phyloP scores from a whole-genome alignment of 2,113 vertebrate genomes.

The Pampusana beccarii region DNA sequence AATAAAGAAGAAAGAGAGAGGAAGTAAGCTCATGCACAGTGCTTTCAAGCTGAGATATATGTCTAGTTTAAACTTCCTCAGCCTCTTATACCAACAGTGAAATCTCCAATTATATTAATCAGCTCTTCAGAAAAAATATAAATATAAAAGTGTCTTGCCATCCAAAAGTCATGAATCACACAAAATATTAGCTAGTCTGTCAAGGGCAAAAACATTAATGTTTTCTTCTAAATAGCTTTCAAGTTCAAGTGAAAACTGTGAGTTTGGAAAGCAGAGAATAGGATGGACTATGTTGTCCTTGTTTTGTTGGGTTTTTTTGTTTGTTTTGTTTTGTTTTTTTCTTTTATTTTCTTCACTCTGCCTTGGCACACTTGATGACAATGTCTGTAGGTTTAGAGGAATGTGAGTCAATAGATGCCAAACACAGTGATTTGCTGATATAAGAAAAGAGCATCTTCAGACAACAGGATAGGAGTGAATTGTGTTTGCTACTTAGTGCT shows the following conservation, averaged over 20 bases:
- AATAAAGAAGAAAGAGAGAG: not conserved
- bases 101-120: conserved; percentile 10
- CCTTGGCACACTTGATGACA: not conserved
- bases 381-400: not conserved
- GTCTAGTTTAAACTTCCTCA: not conserved
- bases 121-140: not conserved
- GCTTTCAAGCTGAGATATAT: not conserved
- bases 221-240: not conserved
- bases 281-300: not conserved
- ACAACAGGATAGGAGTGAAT: not conserved
- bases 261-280: not conserved
- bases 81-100: not conserved
- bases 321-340: not conserved
- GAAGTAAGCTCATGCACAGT: not conserved
- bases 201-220: not conserved
- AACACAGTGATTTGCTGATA: not conserved
- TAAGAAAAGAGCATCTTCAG: not conserved
- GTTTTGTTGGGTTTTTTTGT: not conserved
- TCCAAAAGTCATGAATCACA: not conserved
- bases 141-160: not conserved
- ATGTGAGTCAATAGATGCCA: not conserved
- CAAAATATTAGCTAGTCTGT: not conserved
- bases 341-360: not conserved
- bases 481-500: not conserved
- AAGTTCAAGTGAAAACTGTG: not conserved